A percentile compares a stretch with the other conserved stretches of the same genome.
These are phyloP conservation scores for Sipha maydis DNA, from an alignment of 2,888 invertebrate genomes.

Conservation along the genomic window DNA sequence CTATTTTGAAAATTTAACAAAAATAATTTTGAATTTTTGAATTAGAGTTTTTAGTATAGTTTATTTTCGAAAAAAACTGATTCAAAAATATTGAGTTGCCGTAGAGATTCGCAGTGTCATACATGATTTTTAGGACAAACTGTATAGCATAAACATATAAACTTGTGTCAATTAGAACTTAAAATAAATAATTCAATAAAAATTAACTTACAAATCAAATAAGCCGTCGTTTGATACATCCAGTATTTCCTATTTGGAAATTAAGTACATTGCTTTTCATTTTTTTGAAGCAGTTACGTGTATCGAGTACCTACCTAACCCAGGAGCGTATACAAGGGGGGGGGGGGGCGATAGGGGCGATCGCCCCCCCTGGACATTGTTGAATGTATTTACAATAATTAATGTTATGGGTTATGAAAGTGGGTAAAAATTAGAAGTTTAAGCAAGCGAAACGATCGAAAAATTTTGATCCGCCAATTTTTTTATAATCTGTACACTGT, in stretches of 20 bases:
- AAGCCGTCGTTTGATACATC: constrained; percentile 9
- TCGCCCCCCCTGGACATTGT: no score
- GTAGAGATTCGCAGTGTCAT: constrained; percentile 1
- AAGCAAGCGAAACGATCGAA: no score
- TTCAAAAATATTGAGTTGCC: constrained; percentile 8
- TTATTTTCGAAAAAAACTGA: constrained; percentile 4
- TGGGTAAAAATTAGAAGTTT: no score
- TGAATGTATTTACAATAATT: no score
- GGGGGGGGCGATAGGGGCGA: no score
- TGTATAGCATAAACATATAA: constrained; percentile 4
- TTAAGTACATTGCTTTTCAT: constrained; percentile 5
- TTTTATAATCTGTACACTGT: no score
- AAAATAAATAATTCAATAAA: constrained; percentile 8
- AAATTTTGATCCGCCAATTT: no score
- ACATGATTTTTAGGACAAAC: constrained; percentile 10
- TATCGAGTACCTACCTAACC: no score
- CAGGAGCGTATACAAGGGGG: no score
- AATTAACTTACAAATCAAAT: constrained; percentile 1
- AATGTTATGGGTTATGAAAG: no score
- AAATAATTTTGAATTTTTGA: constrained; percentile 8
- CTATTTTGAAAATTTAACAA: constrained; percentile 8
- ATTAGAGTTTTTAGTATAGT: not conserved
- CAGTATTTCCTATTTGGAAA: constrained; percentile 1
- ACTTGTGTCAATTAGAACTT: not conserved
- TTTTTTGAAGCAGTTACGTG: no score